Conservation (phyloP, 2,888 invertebrate genomes). For the Azorinus chamasolen region DNA sequence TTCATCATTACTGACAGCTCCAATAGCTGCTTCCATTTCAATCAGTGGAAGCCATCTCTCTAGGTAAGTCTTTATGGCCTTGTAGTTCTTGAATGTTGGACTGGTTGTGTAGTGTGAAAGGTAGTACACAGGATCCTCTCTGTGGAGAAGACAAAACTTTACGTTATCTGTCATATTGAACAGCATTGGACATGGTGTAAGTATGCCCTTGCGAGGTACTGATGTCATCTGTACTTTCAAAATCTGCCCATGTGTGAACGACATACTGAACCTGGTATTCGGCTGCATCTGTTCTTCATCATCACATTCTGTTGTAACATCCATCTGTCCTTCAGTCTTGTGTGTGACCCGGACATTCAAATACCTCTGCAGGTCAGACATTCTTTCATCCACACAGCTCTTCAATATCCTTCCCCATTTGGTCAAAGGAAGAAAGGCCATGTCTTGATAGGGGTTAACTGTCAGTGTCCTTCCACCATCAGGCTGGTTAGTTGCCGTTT, state of each 20-base stretch:
- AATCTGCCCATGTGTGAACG: constrained; percentile 58
- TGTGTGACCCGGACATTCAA: not conserved
- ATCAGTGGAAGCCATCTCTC: constrained; percentile 70
- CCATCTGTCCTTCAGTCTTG: constrained; percentile 19
- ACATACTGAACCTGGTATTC: constrained; percentile 61
- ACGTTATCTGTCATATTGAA: constrained; percentile 65
- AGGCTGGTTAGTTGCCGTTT: constrained; percentile 4
- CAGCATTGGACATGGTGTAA: constrained; percentile 60
- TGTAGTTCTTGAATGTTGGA: constrained; percentile 47
- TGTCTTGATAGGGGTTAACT: constrained; percentile 5
- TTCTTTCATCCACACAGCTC: constrained; percentile 9
- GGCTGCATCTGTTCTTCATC: constrained; percentile 36
- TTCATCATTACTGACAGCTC: constrained; percentile 60
- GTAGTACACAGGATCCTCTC: constrained; percentile 63
- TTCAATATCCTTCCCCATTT: constrained; percentile 32
- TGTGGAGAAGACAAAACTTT: constrained; percentile 66
- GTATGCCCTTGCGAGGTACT: constrained; percentile 55
- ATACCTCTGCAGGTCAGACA: constrained; percentile 12
- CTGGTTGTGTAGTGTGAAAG: constrained; percentile 64
- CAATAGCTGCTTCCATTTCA: constrained; percentile 72
- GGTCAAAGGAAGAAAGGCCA: constrained; percentile 7
- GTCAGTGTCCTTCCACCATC: constrained; percentile 4
- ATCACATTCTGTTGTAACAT: constrained; percentile 50
- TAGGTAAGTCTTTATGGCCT: constrained; percentile 43
- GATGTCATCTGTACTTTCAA: constrained; percentile 65